Conservation (phyloP, 2,113 vertebrate species). For the Thermophis baileyi region DNA sequence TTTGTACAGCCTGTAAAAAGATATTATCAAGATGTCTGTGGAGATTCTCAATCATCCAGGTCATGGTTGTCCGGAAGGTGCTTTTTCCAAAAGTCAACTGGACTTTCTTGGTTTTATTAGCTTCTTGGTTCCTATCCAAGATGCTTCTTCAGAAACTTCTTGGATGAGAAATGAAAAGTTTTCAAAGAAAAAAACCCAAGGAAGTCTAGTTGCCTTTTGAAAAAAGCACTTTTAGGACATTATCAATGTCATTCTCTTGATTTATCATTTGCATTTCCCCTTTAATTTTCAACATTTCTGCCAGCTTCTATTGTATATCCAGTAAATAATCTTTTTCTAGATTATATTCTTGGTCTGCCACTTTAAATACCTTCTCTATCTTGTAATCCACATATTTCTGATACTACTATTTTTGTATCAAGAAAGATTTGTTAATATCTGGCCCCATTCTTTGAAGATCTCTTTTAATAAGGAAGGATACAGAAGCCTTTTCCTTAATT, state of each 20-base stretch:
- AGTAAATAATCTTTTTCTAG: background rate
- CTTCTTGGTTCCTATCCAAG: too few relatives aligned
- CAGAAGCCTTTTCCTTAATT: background rate
- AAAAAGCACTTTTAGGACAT: background rate
- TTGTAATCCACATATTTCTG: background rate
- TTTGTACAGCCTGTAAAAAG: background rate
- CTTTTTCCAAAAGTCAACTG: too few relatives aligned
- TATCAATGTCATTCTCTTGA: background rate
- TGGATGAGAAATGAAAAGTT: too few relatives aligned
- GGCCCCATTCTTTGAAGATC: background rate
- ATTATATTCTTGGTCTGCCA: background rate
- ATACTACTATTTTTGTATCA: background rate
- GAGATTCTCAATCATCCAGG: too few relatives aligned
- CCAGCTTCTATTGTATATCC: background rate
- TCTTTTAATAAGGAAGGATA: background rate
- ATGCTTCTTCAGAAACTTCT: too few relatives aligned
- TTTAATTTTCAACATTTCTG: background rate
- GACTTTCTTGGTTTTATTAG: too few relatives aligned
- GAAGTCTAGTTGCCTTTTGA: too few relatives aligned
- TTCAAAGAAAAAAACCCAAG: too few relatives aligned
- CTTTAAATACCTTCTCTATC: background rate
- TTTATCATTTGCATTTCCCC: background rate
- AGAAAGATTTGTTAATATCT: background rate
- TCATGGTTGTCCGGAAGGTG: too few relatives aligned
- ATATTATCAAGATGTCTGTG: background rate